Evolutionary conservation across 2,797 vertebrate genomes (phyloP), one percentile per base, ranked within the genome.

Genomic region (Chaetophractus vellerosus): DNA sequence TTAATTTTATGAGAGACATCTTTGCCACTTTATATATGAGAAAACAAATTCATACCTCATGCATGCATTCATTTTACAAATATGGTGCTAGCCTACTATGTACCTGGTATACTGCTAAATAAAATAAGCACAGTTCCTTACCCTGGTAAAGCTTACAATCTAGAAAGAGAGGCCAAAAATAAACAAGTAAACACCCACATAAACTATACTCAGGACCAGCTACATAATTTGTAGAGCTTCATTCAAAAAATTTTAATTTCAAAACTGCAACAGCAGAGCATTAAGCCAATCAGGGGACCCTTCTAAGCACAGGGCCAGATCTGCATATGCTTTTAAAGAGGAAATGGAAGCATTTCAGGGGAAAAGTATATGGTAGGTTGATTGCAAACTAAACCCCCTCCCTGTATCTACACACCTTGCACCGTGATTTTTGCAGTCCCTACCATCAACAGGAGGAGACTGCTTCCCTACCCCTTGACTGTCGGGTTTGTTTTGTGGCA

Each of bases 11-110:
- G 2, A 95, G 28, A 64, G 8, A 80, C 9, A 86, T 26, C 74
- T 79, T 64, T n/a, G 26, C 21, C 74, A 64, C 79, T 95, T 92
- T 26, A 86, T 48, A 63, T 63, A 66, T 18, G 64, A 82, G 14
- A 69, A 55, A 52, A 38, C 36, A 31, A 4, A 83, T 55, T 83
- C 28, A 9, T n/a, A 86, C 15, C 31, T 71, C 24, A 12, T 82
- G 2, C 2, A 31, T 16, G 76, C 66, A 88, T n/a, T 92, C 19
- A 48, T 72, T 63, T 78, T 59, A 75, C 82, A 38, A 85, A 6
- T 55, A 61, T 28, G 55, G 5, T 38, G 3, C 61, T 78, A 66
- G 55, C n/a, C 69, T 74, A 9, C 26, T 50, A 66, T 19, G 10
- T 21, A 64, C 12, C 83, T 72, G 2, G 10, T 36, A 52, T 28